Evolutionary conservation across 1,140 invertebrate genomes (phyloP).

Genomic region (Drosophila seguyi): DNA sequence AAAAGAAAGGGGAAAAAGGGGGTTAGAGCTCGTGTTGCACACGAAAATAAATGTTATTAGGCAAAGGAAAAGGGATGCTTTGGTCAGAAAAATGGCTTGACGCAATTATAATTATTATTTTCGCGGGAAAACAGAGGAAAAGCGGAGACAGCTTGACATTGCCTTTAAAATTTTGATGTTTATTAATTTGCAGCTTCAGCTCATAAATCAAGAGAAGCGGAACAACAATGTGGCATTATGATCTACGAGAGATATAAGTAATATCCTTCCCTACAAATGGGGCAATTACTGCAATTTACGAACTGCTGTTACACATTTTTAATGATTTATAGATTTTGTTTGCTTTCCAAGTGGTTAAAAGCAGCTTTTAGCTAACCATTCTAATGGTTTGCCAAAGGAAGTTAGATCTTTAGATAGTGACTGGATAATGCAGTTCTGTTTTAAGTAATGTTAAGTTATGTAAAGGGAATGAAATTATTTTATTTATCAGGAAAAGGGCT

Average conservation of each 20-base stretch:
- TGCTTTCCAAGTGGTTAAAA: neutral
- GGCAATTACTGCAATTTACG: conserved; percentile 35
- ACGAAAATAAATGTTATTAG: conserved; percentile 60
- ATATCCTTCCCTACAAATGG: conserved; percentile 43
- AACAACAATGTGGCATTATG: conserved; percentile 25
- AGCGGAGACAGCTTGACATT: conserved; percentile 29
- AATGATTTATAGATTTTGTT: conserved; percentile 20
- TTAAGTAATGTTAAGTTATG: neutral
- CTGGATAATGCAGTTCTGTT: neutral
- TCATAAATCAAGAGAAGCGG: conserved; percentile 68
- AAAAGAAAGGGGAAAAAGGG: too few relatives aligned
- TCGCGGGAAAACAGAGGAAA: neutral
- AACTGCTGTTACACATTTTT: conserved; percentile 7
- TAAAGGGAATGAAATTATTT: neutral
- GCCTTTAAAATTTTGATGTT: conserved; percentile 61
- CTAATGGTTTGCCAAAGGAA: neutral
- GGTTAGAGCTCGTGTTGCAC: conserved; percentile 52
- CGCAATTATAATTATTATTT: conserved; percentile 61
- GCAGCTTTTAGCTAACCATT: neutral
- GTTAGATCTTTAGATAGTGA: neutral
- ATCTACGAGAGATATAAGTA: conserved; percentile 49
- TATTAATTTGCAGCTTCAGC: conserved; percentile 66
- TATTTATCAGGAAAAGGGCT: neutral
- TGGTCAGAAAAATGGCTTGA: conserved; percentile 13
- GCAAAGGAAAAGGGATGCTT: conserved; percentile 31